A percentile compares a stretch with the other conserved stretches of the same genome.
phyloP scores from a whole-genome alignment of 1,140 invertebrate species.

The Gyrodactylus salaris region DNA sequence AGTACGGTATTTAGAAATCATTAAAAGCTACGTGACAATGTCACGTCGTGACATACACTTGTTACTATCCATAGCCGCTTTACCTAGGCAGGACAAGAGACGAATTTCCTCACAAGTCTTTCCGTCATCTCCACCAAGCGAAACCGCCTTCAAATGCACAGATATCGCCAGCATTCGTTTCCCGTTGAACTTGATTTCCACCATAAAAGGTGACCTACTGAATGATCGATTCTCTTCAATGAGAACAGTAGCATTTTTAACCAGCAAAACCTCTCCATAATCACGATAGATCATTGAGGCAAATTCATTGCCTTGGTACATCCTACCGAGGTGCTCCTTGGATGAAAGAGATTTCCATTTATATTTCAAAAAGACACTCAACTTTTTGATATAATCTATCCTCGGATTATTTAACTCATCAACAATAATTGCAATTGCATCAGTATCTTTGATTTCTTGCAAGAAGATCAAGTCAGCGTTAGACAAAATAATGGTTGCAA shows the following conservation, averaged over 20 bases:
- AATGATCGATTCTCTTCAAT: neutral
- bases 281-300: neutral
- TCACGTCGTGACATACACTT: neutral
- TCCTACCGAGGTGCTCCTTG: neutral
- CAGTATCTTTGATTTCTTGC: neutral
- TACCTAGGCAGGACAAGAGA: neutral
- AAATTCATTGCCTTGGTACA: neutral
- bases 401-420: neutral
- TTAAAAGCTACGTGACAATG: too few species aligned
- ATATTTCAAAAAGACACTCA: neutral
- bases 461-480: neutral
- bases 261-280: neutral
- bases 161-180: neutral
- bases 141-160: neutral
- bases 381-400: neutral
- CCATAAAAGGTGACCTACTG: neutral
- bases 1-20: too few species aligned
- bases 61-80: neutral
- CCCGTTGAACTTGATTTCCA: neutral
- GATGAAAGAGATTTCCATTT: neutral
- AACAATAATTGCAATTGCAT: neutral
- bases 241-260: neutral
- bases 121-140: neutral
- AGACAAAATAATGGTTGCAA: neutral
- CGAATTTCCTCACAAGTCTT: neutral